These are phyloP conservation scores for Drosophila pachea DNA, from an alignment of 1,140 invertebrate species.

Conservation along the genomic window DNA sequence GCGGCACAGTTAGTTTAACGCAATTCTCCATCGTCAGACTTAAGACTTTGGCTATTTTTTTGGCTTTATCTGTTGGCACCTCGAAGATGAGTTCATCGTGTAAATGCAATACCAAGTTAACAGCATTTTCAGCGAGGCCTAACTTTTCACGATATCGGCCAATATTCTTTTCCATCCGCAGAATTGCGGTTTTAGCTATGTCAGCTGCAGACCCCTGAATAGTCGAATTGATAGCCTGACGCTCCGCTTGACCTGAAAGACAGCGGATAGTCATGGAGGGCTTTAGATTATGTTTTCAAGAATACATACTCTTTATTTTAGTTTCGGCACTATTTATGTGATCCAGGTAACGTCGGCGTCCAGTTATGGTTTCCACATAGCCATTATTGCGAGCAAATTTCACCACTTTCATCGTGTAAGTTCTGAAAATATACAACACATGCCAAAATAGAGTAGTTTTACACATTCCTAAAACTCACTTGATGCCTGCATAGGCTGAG, in stretches of 20 bases:
- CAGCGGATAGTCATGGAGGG: neutral
- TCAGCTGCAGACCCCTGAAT: conserved; percentile 98
- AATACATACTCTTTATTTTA: conserved; percentile 81
- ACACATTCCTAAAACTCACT: conserved; percentile 18
- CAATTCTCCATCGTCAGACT: conserved; percentile 90
- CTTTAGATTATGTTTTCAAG: neutral
- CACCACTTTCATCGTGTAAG: conserved; percentile 84
- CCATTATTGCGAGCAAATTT: conserved; percentile 86
- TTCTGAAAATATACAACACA: conserved; percentile 59
- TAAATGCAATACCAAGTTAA: conserved; percentile 89
- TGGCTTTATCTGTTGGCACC: conserved; percentile 83
- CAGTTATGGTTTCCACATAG: conserved; percentile 90
- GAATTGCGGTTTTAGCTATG: conserved; percentile 94
- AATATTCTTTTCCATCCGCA: conserved; percentile 85
- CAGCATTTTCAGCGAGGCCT: conserved; percentile 62
- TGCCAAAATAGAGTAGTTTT: neutral
- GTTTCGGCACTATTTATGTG: conserved; percentile 85
- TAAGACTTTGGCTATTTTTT: conserved; percentile 83
- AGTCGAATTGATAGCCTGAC: conserved; percentile 96
- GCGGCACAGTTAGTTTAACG: conserved; percentile 85
- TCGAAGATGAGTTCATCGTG: conserved; percentile 99
- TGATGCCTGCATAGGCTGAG: conserved; percentile 87
- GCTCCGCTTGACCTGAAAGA: conserved; percentile 88
- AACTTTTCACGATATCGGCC: conserved; percentile 57
- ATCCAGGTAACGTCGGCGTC: conserved; percentile 88